Percentiles rank a stretch among this genome's conserved stretches.
phyloP scores from a whole-genome alignment of 35 echinoderm and acorn worm genomes.

The Diadema setosum region DNA sequence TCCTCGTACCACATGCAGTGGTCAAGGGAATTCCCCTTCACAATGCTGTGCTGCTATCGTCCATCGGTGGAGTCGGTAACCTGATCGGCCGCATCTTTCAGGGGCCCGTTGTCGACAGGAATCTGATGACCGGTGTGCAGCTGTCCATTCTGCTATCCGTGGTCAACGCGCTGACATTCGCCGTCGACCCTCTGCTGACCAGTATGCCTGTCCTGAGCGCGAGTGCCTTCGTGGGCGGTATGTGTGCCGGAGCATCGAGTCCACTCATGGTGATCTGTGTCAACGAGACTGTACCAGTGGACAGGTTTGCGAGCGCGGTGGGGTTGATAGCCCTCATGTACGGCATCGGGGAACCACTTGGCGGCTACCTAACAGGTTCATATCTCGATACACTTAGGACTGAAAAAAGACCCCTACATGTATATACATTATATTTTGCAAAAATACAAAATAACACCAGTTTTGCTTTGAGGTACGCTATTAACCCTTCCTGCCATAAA shows the following conservation, averaged over 20 bases:
- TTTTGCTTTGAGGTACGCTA: no score
- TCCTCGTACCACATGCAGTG: constrained; percentile 39
- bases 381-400: no score
- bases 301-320: neutral
- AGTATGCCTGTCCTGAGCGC: neutral
- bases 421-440: no score
- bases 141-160: constrained; percentile 14
- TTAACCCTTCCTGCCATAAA: no score
- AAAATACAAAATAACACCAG: no score
- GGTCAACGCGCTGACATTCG: constrained; percentile 10
- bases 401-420: no score
- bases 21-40: neutral
- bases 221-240: neutral
- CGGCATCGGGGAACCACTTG: neutral
- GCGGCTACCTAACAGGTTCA: constrained; percentile 6
- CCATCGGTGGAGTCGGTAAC: constrained; percentile 16
- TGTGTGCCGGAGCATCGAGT: neutral
- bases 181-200: neutral
- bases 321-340: neutral
- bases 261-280: neutral
- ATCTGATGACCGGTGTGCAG: neutral
- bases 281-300: neutral
- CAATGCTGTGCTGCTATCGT: neutral
- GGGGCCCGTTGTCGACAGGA: neutral
- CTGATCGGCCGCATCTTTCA: constrained; percentile 22